Conservation (phyloP, 2,797 vertebrate genomes). For the Oreonectes daqikongensis region DNA sequence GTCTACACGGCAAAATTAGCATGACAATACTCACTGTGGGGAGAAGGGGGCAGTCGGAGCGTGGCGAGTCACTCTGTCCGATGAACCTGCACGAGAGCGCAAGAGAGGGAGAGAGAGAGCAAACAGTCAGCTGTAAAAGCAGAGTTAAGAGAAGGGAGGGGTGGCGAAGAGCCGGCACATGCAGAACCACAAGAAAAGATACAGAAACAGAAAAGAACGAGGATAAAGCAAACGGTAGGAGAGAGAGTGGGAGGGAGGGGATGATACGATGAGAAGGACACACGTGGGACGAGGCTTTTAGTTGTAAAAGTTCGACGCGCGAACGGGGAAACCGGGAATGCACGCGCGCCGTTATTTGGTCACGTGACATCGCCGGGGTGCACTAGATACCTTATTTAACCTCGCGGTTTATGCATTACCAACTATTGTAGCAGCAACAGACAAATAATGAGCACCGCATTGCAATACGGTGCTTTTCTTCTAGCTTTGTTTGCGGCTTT, state of each 20-base stretch:
- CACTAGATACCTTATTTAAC: slow-evolving; percentile 39
- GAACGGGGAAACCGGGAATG: background rate
- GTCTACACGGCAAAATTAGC: slow-evolving; percentile 57
- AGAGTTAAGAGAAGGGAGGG: slow-evolving; percentile 58
- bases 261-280: slow-evolving; percentile 35
- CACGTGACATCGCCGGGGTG: slow-evolving; percentile 17
- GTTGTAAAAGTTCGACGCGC: slow-evolving; percentile 20
- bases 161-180: slow-evolving; percentile 55
- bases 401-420: background rate
- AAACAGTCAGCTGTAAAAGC: slow-evolving; percentile 61
- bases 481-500: slow-evolving; percentile 14
- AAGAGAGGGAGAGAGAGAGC: slow-evolving; percentile 50
- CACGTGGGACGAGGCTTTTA: slow-evolving; percentile 18
- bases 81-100: slow-evolving; percentile 58
- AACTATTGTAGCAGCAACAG: slow-evolving; percentile 1
- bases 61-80: slow-evolving; percentile 60
- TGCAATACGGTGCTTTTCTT: background rate
- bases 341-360: background rate
- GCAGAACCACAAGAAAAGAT: slow-evolving; percentile 51
- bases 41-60: slow-evolving; percentile 60
- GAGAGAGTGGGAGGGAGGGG: slow-evolving; percentile 44
- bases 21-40: slow-evolving; percentile 65
- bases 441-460: slow-evolving; percentile 20
- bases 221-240: slow-evolving; percentile 43
- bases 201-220: slow-evolving; percentile 36